phyloP scores from a whole-genome alignment of 2,113 vertebrate genomes.

The Oreocharis arfaki region DNA sequence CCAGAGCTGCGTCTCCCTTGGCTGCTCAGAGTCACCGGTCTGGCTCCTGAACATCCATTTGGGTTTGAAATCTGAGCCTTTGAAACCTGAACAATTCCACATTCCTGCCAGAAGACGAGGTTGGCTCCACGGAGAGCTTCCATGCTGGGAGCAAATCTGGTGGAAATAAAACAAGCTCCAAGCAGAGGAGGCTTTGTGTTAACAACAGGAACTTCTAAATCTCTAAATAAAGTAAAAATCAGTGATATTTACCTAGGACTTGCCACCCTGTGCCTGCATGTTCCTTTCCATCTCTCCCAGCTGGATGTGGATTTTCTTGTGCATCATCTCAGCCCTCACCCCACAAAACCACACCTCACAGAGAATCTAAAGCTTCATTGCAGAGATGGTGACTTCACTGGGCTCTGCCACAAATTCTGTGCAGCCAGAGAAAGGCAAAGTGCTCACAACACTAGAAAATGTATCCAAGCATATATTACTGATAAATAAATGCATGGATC shows the following conservation, averaged over 20 bases:
- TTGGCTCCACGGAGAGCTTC: background rate
- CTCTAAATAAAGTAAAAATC: background rate
- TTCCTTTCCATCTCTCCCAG: background rate
- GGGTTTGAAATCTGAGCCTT: background rate
- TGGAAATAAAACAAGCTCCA: background rate
- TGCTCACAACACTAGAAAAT: accelerated
- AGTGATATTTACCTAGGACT: background rate
- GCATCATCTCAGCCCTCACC: background rate
- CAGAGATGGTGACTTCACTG: background rate
- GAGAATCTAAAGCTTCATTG: background rate
- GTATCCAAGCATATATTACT: accelerated
- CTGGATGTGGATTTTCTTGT: background rate
- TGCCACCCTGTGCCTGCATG: accelerated
- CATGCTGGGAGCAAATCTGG: background rate
- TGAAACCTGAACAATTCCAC: background rate
- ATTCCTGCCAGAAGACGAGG: background rate
- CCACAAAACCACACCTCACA: background rate
- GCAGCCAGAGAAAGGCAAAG: background rate
- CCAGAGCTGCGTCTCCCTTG: background rate
- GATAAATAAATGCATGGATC: background rate
- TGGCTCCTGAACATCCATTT: accelerated
- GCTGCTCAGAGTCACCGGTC: background rate
- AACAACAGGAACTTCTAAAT: background rate
- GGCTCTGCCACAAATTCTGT: background rate
- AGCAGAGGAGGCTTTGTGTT: background rate